Evolutionary conservation across 2,113 vertebrate species (phyloP), one percentile per base, ranked within the genome.

Genomic region (Heterocephalus glaber): DNA sequence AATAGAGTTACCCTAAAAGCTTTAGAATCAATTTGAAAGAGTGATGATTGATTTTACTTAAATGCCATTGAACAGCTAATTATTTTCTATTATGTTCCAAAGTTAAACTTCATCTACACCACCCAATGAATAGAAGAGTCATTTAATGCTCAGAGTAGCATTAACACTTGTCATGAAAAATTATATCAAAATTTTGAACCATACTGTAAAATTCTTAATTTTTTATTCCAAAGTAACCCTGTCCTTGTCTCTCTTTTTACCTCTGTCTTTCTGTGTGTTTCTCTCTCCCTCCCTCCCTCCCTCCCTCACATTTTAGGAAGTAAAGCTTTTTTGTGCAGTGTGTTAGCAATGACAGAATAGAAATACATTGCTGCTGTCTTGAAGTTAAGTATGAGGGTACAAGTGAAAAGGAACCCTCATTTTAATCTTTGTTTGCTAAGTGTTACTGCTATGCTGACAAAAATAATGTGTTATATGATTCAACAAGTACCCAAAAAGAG

Each of bases 171-270:
- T 17, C 24, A 41, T 77, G 30, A 66, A 80, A 47, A 49, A 3
- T 86, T 74, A 47, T 89, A 92, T 97, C 47, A n/a, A 2, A 49
- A 61, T 89, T 94, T 66, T 82, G 10, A 92, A 77, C 44, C 72
- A 41, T 91, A 72, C 30, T 41, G 72, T 38, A 72, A 72, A 54
- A 72, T 85, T 84, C n/a, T 38, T 30, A 4, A 77, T 22, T 19
- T 68, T 84, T 89, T 85, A 33, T 90, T 95, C 13, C 83, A 86
- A 79, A 95, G 44, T 60, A 79, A 74, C 41, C 28, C 13, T 63
- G 65, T n/a, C 35, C 16, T 68, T n/a, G 35, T 68, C 16, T 17
- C 35, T 66, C 9, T 16, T 66, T 68, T n/a, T 19, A 68, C 65
- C 33, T n/a, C 65, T 66, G 33, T 66, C 16, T 68, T 7, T 19